Percentiles rank a stretch among this genome's conserved stretches.
These are phyloP conservation scores for Megaceryle maxima DNA, from an alignment of 2,113 vertebrate genomes.

Conservation along the genomic window DNA sequence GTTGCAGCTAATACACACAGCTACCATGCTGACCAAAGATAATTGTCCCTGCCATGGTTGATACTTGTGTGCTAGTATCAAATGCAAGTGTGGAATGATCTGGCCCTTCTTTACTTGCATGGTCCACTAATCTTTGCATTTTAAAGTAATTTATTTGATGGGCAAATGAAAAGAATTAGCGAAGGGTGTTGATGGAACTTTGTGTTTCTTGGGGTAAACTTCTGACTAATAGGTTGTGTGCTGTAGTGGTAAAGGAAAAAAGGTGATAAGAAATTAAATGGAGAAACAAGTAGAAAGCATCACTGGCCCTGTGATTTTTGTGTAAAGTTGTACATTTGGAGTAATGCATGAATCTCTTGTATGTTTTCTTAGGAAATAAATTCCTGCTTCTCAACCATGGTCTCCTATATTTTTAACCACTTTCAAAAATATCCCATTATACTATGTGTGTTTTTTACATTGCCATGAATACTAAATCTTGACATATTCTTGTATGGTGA, in stretches of 20 bases:
- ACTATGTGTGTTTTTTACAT: background rate
- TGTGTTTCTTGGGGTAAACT: background rate
- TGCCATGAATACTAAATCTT: background rate
- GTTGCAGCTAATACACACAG: background rate
- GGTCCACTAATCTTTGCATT: background rate
- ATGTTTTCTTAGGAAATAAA: background rate
- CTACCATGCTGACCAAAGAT: background rate
- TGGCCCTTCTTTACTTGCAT: background rate
- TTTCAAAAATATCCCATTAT: background rate
- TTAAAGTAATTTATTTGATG: background rate
- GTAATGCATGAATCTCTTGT: background rate
- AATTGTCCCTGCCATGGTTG: background rate
- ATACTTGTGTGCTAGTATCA: background rate
- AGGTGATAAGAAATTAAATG: background rate
- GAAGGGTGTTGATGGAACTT: background rate
- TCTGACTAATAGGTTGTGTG: background rate
- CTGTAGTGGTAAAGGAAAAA: background rate
- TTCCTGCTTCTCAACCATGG: background rate
- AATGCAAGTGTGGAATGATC: background rate
- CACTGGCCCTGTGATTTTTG: background rate
- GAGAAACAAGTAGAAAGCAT: background rate
- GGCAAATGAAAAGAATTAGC: background rate
- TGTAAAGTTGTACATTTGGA: background rate
- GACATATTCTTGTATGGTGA: background rate
- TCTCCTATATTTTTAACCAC: background rate